These are phyloP conservation scores for Hymenochirus boettgeri DNA, from an alignment of 2,113 vertebrate species.

Conservation along the genomic window DNA sequence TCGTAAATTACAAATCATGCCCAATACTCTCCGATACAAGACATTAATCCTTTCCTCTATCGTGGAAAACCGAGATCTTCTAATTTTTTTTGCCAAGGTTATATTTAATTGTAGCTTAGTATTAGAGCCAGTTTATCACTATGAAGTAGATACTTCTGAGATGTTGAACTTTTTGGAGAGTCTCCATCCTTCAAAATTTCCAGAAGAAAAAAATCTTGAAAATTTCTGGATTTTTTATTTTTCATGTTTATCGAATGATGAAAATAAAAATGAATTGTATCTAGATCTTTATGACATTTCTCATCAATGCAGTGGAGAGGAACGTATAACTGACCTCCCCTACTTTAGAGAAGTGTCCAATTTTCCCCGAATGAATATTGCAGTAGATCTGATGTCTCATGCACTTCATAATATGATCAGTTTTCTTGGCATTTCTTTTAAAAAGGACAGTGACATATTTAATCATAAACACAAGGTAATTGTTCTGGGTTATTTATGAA, in stretches of 20 bases:
- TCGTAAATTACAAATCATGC: not conserved
- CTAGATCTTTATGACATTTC: not conserved
- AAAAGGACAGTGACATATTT: not conserved
- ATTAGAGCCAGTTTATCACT: not conserved
- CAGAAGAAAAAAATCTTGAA: not conserved
- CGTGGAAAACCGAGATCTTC: not conserved
- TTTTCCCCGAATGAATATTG: not conserved
- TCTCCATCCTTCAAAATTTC: not conserved
- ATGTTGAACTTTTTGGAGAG: not conserved
- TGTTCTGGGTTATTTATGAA: too few relatives aligned
- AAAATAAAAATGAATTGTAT: not conserved
- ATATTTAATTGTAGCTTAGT: conserved; percentile 3
- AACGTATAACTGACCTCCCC: not conserved
- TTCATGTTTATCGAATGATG: not conserved
- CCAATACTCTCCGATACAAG: not conserved
- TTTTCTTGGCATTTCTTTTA: not conserved
- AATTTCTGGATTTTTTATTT: not conserved
- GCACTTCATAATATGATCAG: not conserved
- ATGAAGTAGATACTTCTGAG: not conserved
- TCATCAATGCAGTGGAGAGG: not conserved
- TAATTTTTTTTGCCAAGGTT: too few relatives aligned
- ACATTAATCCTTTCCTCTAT: not conserved
- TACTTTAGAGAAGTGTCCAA: not conserved
- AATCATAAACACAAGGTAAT: not conserved
- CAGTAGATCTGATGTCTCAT: not conserved